Conservation (phyloP, 2,113 vertebrate genomes). For the Mobula hypostoma region DNA sequence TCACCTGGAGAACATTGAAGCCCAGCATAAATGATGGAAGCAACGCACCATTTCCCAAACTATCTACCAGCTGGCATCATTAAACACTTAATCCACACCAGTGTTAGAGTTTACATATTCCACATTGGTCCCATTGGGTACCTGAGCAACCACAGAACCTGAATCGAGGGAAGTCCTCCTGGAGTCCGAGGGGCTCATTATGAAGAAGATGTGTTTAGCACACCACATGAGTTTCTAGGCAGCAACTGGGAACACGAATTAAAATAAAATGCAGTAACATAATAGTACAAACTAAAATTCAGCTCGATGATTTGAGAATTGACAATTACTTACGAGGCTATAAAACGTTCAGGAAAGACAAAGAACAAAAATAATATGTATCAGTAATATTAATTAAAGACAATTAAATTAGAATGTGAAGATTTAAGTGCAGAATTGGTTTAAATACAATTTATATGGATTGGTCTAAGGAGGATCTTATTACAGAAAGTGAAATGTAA, state of each 20-base stretch:
- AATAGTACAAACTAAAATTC: background rate
- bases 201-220: too few relatives aligned
- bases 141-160: too few relatives aligned
- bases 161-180: too few relatives aligned
- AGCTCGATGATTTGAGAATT: background rate
- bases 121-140: too few relatives aligned
- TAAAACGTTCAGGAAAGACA: background rate
- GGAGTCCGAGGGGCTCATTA: too few relatives aligned
- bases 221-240: too few relatives aligned
- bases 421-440: background rate
- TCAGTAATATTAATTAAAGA: background rate
- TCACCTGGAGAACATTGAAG: too few relatives aligned
- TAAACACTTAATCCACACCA: too few relatives aligned
- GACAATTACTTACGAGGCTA: background rate
- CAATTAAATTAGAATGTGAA: background rate
- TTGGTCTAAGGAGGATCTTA: background rate
- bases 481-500: background rate
- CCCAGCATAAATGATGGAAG: too few relatives aligned
- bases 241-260: background rate
- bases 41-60: too few relatives aligned
- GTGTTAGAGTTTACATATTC: too few relatives aligned
- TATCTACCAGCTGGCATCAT: too few relatives aligned
- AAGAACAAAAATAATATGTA: background rate
- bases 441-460: background rate
- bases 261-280: background rate